These are phyloP conservation scores for Danio choprae DNA, from an alignment of 2,797 vertebrate species.

Conservation along the genomic window DNA sequence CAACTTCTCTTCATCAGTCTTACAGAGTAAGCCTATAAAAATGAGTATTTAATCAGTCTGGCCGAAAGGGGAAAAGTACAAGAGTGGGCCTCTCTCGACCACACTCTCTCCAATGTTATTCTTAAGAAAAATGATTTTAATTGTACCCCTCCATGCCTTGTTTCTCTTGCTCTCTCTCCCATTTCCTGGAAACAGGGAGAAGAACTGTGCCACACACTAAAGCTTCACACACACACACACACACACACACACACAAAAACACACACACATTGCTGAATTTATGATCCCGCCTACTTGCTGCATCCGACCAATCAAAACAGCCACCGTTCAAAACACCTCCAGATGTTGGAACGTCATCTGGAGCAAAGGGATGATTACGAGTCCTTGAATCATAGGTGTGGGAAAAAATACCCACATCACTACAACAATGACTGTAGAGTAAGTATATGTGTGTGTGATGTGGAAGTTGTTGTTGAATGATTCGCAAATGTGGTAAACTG, in stretches of 20 bases:
- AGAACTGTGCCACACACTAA: constrained; percentile 40
- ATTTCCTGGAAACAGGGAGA: constrained; percentile 44
- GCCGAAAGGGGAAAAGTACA: neutral
- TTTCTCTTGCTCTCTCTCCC: neutral
- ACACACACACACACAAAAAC: neutral
- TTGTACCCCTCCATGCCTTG: neutral
- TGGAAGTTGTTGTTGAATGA: neutral
- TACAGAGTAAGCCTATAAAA: constrained; percentile 31
- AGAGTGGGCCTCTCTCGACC: neutral
- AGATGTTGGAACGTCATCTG: constrained; percentile 42
- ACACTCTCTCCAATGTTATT: neutral
- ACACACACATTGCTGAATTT: constrained; percentile 18
- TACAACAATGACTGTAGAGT: neutral
- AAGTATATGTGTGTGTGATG: constrained; percentile 1
- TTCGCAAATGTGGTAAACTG: neutral
- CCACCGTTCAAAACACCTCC: constrained; percentile 48
- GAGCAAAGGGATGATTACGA: constrained; percentile 24
- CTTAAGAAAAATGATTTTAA: neutral
- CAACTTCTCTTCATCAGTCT: constrained; percentile 23
- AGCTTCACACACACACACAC: constrained; percentile 10
- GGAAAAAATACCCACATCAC: constrained; percentile 25
- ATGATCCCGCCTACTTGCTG: constrained; percentile 33
- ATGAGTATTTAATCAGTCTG: constrained; percentile 8
- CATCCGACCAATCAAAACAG: constrained; percentile 44
- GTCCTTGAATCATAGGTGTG: constrained; percentile 36